A percentile compares a stretch with the other conserved stretches of the same genome.
Conservation (phyloP, 2,888 invertebrate genomes). For the Coenonympha glycerion region DNA sequence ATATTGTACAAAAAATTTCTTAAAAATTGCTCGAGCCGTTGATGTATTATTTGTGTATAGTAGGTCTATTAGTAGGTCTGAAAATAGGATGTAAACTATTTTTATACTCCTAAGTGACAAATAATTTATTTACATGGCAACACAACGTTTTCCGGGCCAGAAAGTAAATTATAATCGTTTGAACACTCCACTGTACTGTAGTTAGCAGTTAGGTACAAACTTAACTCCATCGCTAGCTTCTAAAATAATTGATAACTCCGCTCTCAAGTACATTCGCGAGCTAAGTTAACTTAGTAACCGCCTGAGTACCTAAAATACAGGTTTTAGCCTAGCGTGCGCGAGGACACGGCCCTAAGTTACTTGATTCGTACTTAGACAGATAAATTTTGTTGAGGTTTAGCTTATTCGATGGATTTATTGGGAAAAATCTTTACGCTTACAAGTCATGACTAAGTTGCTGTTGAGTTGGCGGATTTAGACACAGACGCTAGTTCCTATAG, state of each 20-base stretch:
- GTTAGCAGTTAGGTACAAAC: neutral
- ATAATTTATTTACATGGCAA: no score
- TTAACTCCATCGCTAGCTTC: neutral
- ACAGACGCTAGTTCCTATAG: no score
- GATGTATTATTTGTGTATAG: no score
- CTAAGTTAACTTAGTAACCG: slow-evolving; percentile 11
- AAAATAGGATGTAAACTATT: no score
- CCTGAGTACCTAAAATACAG: slow-evolving; percentile 26
- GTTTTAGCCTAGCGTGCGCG: slow-evolving; percentile 34
- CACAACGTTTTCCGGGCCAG: no score
- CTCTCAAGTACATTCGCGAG: slow-evolving; percentile 21
- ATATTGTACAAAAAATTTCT: no score
- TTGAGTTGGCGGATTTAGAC: no score
- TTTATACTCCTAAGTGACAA: no score
- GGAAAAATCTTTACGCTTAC: neutral
- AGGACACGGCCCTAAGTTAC: slow-evolving; percentile 28
- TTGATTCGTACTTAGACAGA: neutral
- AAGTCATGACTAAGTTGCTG: no score
- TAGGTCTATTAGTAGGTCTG: no score
- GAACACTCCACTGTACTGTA: neutral
- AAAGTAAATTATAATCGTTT: no score
- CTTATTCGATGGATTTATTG: neutral
- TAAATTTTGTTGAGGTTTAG: slow-evolving; percentile 5
- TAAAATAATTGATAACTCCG: slow-evolving; percentile 16
- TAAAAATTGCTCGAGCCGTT: no score